Conservation (phyloP, 1,140 invertebrate genomes). For the Bacillus rossius region DNA sequence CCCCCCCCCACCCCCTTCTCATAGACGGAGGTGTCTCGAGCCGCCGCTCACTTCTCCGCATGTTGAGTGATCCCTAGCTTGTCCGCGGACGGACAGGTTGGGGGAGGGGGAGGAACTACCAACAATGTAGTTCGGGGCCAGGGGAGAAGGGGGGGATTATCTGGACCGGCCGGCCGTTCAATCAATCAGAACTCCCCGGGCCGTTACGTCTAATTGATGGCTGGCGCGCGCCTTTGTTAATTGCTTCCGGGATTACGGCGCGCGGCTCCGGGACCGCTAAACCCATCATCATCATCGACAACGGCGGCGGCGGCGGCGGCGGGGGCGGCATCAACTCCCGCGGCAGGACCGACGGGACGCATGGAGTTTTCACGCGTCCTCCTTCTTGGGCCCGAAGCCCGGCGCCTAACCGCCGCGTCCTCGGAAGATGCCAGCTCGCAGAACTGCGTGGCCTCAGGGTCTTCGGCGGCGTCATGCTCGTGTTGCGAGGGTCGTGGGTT, state of each 20-base stretch:
- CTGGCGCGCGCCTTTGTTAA: conserved; percentile 17
- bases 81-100: not conserved
- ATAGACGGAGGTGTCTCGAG: no score
- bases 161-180: conserved; percentile 12
- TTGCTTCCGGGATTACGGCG: conserved; percentile 17
- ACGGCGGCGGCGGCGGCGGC: no score
- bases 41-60: not conserved
- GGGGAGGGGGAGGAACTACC: not conserved
- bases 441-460: no score
- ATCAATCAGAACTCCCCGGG: conserved; percentile 13
- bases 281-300: conserved; percentile 10
- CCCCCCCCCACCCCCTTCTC: no score
- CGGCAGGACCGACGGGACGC: no score
- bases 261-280: conserved; percentile 10
- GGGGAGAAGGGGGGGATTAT: not conserved
- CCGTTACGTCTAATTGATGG: conserved; percentile 18
- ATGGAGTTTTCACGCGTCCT: no score
- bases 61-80: conserved; percentile 9
- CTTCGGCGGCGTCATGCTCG: no score
- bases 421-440: no score
- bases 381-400: no score
- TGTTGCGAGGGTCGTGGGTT: no score
- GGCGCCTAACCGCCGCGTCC: no score
- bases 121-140: not conserved
- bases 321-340: no score